These are phyloP conservation scores for Carterocephalus palaemon DNA, from an alignment of 2,888 invertebrate genomes.

Conservation along the genomic window DNA sequence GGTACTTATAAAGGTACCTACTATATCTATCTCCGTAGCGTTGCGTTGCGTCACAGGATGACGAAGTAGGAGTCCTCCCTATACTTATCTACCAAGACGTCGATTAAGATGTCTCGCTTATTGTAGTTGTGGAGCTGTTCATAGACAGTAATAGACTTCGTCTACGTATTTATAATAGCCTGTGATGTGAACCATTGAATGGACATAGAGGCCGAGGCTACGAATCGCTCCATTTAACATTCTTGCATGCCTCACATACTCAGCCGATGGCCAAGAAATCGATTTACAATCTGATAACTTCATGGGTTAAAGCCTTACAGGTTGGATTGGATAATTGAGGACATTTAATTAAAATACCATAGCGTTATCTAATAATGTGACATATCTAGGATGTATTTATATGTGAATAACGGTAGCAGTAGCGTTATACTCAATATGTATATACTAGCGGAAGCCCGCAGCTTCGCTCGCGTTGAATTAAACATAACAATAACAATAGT, in stretches of 20 bases:
- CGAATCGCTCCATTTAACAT: slow-evolving; percentile 64
- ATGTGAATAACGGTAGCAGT: too few species aligned
- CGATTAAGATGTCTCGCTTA: slow-evolving; percentile 9
- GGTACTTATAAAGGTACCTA: too few species aligned
- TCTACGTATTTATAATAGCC: slow-evolving; percentile 45
- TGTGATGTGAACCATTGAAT: slow-evolving; percentile 58
- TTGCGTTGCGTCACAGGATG: slow-evolving; percentile 11
- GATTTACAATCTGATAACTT: slow-evolving; percentile 27
- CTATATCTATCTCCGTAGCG: too few species aligned
- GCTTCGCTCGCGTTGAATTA: too few species aligned
- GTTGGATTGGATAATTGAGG: too few species aligned
- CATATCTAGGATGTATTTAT: too few species aligned
- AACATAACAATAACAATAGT: too few species aligned
- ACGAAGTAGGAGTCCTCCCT: slow-evolving; percentile 6
- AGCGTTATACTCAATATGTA: too few species aligned
- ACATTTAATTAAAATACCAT: slow-evolving; percentile 1
- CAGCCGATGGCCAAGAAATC: slow-evolving; percentile 38
- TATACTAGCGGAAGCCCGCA: too few species aligned
- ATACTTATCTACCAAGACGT: slow-evolving; percentile 18
- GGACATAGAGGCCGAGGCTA: slow-evolving; percentile 58
- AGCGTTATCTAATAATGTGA: too few species aligned
- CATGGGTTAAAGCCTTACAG: neutral
- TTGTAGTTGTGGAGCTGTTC: slow-evolving; percentile 15
- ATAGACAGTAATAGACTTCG: slow-evolving; percentile 19
- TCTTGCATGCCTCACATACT: slow-evolving; percentile 53